Evolutionary conservation across 2,113 vertebrate genomes (phyloP).

Genomic region (Poecilia latipinna): DNA sequence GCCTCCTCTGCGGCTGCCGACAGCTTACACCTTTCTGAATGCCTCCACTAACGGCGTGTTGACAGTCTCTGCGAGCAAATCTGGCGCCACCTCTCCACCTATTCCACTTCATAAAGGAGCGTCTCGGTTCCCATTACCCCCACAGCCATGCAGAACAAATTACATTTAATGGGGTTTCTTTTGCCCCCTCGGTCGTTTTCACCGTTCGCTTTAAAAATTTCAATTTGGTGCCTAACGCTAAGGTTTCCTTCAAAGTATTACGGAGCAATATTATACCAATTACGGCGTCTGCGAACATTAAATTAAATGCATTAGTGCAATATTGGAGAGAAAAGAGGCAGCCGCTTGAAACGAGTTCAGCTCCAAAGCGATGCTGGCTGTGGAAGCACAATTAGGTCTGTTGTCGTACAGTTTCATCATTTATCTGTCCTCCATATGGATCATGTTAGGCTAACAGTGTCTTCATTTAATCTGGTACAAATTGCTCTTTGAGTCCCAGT

Average conservation of each 20-base stretch:
- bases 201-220: conserved; percentile 92
- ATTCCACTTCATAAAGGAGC: conserved; percentile 90
- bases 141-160: conserved; percentile 97
- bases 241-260: conserved; percentile 88
- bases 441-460: conserved; percentile 27
- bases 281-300: conserved; percentile 86
- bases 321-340: conserved; percentile 83
- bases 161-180: conserved; percentile 95
- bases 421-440: conserved; percentile 58
- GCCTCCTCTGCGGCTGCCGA: conserved; percentile 80
- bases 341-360: conserved; percentile 79
- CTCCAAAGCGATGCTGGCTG: conserved; percentile 64
- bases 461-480: conserved; percentile 44
- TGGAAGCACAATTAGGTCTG: conserved; percentile 63
- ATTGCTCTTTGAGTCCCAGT: conserved; percentile 19
- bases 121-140: conserved; percentile 88
- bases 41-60: conserved; percentile 42
- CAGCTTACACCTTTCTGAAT: conserved; percentile 67
- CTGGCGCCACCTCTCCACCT: conserved; percentile 79
- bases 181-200: conserved; percentile 89
- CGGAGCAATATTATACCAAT: conserved; percentile 91
- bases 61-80: conserved; percentile 35
- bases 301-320: conserved; percentile 90
- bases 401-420: conserved; percentile 64
- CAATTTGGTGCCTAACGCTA: conserved; percentile 93